Percentiles rank a stretch among this genome's conserved stretches.
Conservation (phyloP, 2,888 invertebrate species). For the Theodoxus fluviatilis region DNA sequence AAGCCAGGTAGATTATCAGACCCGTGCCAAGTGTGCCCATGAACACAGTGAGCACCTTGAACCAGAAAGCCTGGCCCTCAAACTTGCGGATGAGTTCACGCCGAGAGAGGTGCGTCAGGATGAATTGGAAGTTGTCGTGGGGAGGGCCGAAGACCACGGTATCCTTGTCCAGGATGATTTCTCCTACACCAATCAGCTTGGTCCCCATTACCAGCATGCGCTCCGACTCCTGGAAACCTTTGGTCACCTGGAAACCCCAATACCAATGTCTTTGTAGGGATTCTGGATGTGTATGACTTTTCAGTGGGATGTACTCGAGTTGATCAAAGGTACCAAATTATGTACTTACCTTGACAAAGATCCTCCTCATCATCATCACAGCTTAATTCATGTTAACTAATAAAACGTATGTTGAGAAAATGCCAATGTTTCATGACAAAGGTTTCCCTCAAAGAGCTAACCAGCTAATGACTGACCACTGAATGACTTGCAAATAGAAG, state of each 20-base stretch:
- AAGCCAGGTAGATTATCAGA: slow-evolving; percentile 70
- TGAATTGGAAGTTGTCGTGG: slow-evolving; percentile 74
- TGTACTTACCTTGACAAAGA: too few species aligned
- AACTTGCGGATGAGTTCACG: slow-evolving; percentile 78
- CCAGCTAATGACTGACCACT: too few species aligned
- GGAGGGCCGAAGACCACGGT: slow-evolving; percentile 76
- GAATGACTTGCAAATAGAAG: too few species aligned
- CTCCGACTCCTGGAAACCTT: slow-evolving; percentile 86
- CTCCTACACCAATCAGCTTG: slow-evolving; percentile 81
- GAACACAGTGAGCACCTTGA: slow-evolving; percentile 69
- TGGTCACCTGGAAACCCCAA: slow-evolving; percentile 68
- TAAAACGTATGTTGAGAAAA: too few species aligned
- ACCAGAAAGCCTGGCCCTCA: slow-evolving; percentile 73
- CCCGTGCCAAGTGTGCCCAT: slow-evolving; percentile 71
- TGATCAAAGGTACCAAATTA: too few species aligned
- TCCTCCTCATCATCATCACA: too few species aligned
- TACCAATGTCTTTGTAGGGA: too few species aligned
- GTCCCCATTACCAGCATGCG: slow-evolving; percentile 84
- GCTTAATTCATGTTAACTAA: too few species aligned
- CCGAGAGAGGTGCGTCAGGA: slow-evolving; percentile 81
- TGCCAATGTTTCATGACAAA: too few species aligned
- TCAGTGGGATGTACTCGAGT: too few species aligned
- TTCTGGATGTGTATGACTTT: too few species aligned
- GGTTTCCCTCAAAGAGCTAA: too few species aligned
- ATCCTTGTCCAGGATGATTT: slow-evolving; percentile 74